Percentiles rank a stretch among this genome's conserved stretches.
Conservation (phyloP, 64 coral and sea anemone species). For the Actinia tenebrosa region DNA sequence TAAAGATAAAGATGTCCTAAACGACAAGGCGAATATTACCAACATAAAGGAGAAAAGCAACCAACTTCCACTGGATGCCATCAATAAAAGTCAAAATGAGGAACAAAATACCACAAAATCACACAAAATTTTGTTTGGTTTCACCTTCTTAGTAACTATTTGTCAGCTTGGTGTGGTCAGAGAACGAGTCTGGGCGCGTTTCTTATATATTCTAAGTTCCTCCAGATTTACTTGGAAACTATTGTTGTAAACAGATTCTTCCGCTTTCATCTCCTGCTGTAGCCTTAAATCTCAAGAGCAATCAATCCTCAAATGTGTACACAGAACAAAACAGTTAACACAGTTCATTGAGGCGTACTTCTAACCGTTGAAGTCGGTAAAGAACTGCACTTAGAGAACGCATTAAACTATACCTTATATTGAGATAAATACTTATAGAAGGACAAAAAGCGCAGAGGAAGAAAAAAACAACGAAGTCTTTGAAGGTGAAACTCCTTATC, state of each 20-base stretch:
- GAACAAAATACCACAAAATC: not conserved
- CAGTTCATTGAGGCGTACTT: constrained; percentile 7
- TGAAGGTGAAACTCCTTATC: not conserved
- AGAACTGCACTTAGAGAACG: not conserved
- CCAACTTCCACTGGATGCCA: constrained; percentile 8
- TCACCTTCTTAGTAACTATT: not conserved
- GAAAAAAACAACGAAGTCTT: not conserved
- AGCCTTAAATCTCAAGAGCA: constrained; percentile 16
- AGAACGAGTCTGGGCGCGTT: not conserved
- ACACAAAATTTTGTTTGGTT: not conserved
- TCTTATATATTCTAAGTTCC: constrained; percentile 1
- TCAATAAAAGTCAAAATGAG: not conserved
- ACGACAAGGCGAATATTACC: not conserved
- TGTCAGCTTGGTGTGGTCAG: not conserved
- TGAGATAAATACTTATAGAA: not conserved
- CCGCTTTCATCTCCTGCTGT: not conserved
- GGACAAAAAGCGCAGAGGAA: not conserved
- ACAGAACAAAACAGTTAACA: constrained; percentile 6
- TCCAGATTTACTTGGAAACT: not conserved
- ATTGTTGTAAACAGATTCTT: constrained; percentile 18
- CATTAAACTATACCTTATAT: not conserved
- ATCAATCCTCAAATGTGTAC: constrained; percentile 18
- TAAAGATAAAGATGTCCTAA: not conserved
- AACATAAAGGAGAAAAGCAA: not conserved
- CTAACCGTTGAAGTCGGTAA: not conserved